Percentiles rank a stretch among this genome's conserved stretches.
Conservation (phyloP, 2,113 vertebrate genomes). For the Micromys minutus region DNA sequence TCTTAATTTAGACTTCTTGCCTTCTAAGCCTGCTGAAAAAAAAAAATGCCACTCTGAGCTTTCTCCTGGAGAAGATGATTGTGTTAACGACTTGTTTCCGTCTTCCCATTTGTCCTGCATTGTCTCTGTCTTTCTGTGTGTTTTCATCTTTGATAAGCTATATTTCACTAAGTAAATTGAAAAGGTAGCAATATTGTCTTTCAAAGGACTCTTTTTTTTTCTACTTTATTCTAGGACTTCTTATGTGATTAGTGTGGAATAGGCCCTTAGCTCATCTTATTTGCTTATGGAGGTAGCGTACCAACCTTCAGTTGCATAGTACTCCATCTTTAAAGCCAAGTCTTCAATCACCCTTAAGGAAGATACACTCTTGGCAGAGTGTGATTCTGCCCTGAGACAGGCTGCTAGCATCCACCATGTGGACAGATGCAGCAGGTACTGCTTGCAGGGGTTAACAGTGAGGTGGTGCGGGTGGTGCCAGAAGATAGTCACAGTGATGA, state of each 20-base stretch:
- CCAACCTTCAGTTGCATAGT: constrained; percentile 25
- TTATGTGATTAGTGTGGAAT: constrained; percentile 20
- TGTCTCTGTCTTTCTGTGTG: neutral
- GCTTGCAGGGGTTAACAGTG: neutral
- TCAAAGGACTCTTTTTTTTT: constrained; percentile 34
- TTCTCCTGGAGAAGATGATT: neutral
- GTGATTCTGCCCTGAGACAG: neutral
- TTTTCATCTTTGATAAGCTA: neutral
- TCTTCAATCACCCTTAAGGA: neutral
- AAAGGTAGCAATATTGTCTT: neutral
- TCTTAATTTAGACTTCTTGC: constrained; percentile 41
- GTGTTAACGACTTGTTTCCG: neutral
- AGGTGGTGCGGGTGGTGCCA: neutral
- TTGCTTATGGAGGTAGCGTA: constrained; percentile 5
- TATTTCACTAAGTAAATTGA: constrained; percentile 17
- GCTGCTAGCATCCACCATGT: neutral
- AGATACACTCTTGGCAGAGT: neutral
- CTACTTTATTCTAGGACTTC: constrained; percentile 43
- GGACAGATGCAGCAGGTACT: neutral
- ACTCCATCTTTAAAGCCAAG: constrained; percentile 38
- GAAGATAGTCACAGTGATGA: neutral
- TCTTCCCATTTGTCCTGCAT: neutral
- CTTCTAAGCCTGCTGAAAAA: neutral
- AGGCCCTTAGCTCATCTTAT: neutral
- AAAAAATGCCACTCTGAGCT: constrained; percentile 11